Base-by-base conservation (phyloP, 2,888 invertebrate genomes). In the Hybos culiciformis region DNA sequence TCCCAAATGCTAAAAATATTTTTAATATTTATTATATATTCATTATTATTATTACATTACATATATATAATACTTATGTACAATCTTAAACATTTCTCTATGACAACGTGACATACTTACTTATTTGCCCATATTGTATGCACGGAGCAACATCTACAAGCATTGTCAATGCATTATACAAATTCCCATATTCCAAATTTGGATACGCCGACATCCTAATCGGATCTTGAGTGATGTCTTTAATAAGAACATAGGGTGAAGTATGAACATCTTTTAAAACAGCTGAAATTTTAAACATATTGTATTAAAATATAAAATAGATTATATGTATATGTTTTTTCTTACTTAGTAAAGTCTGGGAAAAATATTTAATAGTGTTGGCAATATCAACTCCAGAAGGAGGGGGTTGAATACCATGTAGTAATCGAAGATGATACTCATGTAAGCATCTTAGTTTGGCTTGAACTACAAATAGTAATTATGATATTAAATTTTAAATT, bases 281-380 rank as follows among this genome's bases (percentile, higher is more conserved):
- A 66, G 92, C 97, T 87, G 39, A 1, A 47, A 40, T n/a, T n/a
- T 29, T n/a, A n/a, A n/a, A n/a, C n/a, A n/a, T n/a, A n/a, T n/a
- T n/a, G n/a, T n/a, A n/a, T n/a, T n/a, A n/a, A n/a, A n/a, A n/a
- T n/a, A n/a, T n/a, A n/a, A n/a, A n/a, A n/a, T 9, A 15, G n/a
- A n/a, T 20, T 17, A 36, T 17, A 17, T 37, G 14, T 14, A 19
- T 37, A 17, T 37, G 33, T 8, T n/a, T 9, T 33, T 37, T 9
- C 80, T 77, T 74, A 97, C 97, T 88, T 54, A 97, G 73, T 49
- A 98, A 73, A 33, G 93, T 94, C 70, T 94, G 93, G 37, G 94
- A 91, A 71, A 98, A 97, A 70, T 94, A 96, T 67, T 96, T 93
- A 60, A 98, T 78, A 44, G 94, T 96, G 69, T 92, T 94, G 50